A percentile compares a stretch with the other conserved stretches of the same genome.
phyloP scores from a whole-genome alignment of 2,113 vertebrate genomes.

The Gasterosteus aculeatus region DNA sequence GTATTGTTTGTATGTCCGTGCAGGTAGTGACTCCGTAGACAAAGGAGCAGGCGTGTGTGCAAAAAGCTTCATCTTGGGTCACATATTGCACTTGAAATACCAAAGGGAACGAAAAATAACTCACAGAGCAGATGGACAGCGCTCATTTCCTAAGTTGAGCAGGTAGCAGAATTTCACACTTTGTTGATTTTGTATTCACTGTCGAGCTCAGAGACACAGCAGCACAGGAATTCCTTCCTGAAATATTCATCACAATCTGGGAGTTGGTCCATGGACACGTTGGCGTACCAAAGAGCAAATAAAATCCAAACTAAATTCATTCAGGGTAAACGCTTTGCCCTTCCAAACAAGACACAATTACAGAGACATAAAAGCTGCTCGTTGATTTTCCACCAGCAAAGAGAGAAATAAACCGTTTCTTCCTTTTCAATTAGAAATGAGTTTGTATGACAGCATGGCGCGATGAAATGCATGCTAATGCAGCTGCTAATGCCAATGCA shows the following conservation, averaged over 20 bases:
- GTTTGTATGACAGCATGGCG: conserved; percentile 44
- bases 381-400: conserved; percentile 17
- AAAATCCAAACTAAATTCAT: conserved; percentile 55
- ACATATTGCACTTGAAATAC: neutral
- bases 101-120: too few species aligned
- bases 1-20: neutral
- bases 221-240: conserved; percentile 47
- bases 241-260: conserved; percentile 70
- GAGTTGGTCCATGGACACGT: conserved; percentile 52
- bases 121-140: conserved; percentile 23
- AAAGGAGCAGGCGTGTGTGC: too few species aligned
- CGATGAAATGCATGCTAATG: conserved; percentile 58
- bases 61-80: neutral
- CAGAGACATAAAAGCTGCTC: conserved; percentile 41
- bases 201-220: conserved; percentile 55
- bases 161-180: conserved; percentile 56
- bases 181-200: conserved; percentile 71
- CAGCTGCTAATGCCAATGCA: conserved; percentile 45
- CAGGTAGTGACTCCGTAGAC: neutral
- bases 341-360: conserved; percentile 69
- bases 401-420: conserved; percentile 10
- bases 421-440: conserved; percentile 54
- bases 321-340: conserved; percentile 70
- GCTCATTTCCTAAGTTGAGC: conserved; percentile 21
- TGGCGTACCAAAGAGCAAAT: conserved; percentile 57